Evolutionary conservation across 2,797 vertebrate genomes (phyloP), one percentile per base, ranked within the genome.

Genomic region (Pitangus sulphuratus): DNA sequence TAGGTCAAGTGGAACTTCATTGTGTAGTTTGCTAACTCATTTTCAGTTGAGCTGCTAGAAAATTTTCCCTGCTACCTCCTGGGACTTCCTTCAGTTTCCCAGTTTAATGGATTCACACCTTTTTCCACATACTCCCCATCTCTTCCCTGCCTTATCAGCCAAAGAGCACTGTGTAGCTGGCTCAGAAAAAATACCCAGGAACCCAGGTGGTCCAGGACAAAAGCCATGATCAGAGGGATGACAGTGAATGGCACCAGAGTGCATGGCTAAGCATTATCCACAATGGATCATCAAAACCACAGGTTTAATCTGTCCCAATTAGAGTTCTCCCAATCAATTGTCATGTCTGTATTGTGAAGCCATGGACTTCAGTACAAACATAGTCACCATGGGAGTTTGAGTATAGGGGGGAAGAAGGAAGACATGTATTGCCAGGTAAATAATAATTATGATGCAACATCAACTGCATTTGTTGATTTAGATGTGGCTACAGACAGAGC

Each of bases 1-100:
- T 84, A 85, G 95, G 96, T 97, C 96, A 98, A 95, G 92, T 85
- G 85, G 93, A 97, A 97, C 70, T 92, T 96, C 31, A 11, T 51
- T 76, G 81, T 91, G 80, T 92, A 92, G 89, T 96, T 97, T 94
- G 72, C 91, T 70, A 90, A 96, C 74, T 93, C 81, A 74, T 58
- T 95, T 93, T 97, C 90, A 87, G 74, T 64, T 84, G 83, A 90
- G 50, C 68, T 93, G 76, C 74, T 77, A 85, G 85, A 62, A 15
- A 74, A 94, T 92, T 93, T 75, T 68, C 30, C 33, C 30, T 56
- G 78, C 71, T 93, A 47, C 56, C 37, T 87, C 82, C 56, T 31
- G 39, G 31, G 28, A 76, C 44, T 66, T 78, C 24, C 60, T 87
- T 79, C 37, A 91, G 51, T 65, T 91, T 62, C 74, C 39, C 8